Evolutionary conservation across 2,888 invertebrate genomes (phyloP).

Genomic region (Ormyrus labotus): DNA sequence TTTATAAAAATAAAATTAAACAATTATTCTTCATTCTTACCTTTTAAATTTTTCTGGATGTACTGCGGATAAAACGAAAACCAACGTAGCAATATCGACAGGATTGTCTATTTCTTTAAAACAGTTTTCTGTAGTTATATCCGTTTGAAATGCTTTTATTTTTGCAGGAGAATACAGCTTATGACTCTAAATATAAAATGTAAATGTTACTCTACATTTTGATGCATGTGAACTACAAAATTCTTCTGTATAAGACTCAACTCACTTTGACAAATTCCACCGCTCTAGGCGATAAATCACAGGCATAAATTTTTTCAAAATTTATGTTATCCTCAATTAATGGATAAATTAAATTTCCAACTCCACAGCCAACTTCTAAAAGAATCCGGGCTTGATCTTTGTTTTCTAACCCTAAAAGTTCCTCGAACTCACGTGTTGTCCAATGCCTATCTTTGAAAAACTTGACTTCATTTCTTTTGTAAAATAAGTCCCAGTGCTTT

Average conservation of each 20-base stretch:
- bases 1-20: neutral
- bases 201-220: neutral
- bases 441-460: slow-evolving; percentile 98
- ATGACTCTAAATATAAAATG: slow-evolving; percentile 68
- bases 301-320: slow-evolving; percentile 84
- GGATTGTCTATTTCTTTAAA: slow-evolving; percentile 77
- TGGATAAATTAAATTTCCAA: slow-evolving; percentile 97
- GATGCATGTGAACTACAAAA: neutral
- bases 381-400: slow-evolving; percentile 76
- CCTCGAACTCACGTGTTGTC: slow-evolving; percentile 96
- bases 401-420: slow-evolving; percentile 81
- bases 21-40: slow-evolving; percentile 63
- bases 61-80: slow-evolving; percentile 97
- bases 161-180: slow-evolving; percentile 81
- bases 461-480: slow-evolving; percentile 93
- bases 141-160: slow-evolving; percentile 89
- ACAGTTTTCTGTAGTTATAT: slow-evolving; percentile 85
- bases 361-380: slow-evolving; percentile 95
- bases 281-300: slow-evolving; percentile 95
- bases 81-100: slow-evolving; percentile 90
- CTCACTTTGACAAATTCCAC: slow-evolving; percentile 88
- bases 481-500: slow-evolving; percentile 97
- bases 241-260: neutral
- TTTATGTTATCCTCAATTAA: slow-evolving; percentile 85
- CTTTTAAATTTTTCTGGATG: slow-evolving; percentile 88